A percentile compares a stretch with the other conserved stretches of the same genome.
phyloP scores from a whole-genome alignment of 2,888 invertebrate genomes.

The Heliconius aoede region DNA sequence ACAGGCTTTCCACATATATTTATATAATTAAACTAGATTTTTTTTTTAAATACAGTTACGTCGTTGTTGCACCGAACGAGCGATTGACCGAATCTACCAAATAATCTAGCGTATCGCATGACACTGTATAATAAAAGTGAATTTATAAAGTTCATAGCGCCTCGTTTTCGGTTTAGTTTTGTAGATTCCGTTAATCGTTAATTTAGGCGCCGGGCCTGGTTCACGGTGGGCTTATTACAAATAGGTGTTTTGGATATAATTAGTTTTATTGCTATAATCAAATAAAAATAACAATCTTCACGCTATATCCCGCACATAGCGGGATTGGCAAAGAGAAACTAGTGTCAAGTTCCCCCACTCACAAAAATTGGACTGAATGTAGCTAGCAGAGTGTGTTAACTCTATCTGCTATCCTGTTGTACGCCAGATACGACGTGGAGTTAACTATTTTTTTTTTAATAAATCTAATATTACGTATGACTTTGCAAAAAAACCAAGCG shows the following conservation, averaged over 20 bases:
- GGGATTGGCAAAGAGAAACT: too few relatives aligned
- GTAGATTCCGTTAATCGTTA: constrained; percentile 27
- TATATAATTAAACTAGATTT: background rate
- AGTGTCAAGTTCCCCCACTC: background rate
- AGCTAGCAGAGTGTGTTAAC: too few relatives aligned
- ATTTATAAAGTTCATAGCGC: constrained; percentile 53
- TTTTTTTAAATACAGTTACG: background rate
- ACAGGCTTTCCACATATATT: too few relatives aligned
- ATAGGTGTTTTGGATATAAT: too few relatives aligned
- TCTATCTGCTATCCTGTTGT: too few relatives aligned
- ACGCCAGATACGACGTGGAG: too few relatives aligned
- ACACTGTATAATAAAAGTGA: constrained; percentile 72
- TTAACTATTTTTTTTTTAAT: too few relatives aligned
- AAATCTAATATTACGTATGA: background rate
- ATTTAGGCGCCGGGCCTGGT: constrained; percentile 9
- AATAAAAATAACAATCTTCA: too few relatives aligned
- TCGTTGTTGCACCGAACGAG: constrained; percentile 6
- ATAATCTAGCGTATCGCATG: constrained; percentile 72
- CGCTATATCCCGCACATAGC: too few relatives aligned
- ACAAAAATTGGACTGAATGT: too few relatives aligned
- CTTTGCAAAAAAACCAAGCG: background rate
- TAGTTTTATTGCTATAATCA: too few relatives aligned
- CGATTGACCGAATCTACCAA: constrained; percentile 64
- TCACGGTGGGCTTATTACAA: constrained; percentile 2
- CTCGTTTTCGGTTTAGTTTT: constrained; percentile 48